phyloP scores from a whole-genome alignment of 2,797 vertebrate species.

The Chrysocyon brachyurus region DNA sequence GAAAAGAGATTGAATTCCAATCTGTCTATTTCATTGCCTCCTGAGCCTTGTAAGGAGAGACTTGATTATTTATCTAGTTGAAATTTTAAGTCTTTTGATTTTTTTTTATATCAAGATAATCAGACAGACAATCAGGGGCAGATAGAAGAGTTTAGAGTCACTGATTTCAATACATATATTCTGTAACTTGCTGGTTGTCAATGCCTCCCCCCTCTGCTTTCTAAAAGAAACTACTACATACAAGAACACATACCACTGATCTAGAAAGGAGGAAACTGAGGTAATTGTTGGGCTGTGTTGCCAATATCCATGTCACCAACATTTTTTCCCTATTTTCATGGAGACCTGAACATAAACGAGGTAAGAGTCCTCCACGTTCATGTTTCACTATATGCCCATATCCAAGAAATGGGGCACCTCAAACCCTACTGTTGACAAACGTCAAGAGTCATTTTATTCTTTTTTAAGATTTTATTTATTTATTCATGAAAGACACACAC shows the following conservation, averaged over 20 bases:
- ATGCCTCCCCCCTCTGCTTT: background rate
- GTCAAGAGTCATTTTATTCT: background rate
- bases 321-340: slow-evolving; percentile 34
- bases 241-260: background rate
- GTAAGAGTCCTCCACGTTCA: background rate
- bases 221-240: background rate
- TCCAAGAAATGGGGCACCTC: background rate
- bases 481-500: too few species aligned
- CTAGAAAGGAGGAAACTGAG: background rate
- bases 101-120: background rate
- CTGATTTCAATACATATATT: background rate
- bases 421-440: background rate
- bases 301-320: background rate
- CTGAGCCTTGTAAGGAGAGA: background rate
- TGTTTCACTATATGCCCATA: background rate
- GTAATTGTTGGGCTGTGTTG: background rate
- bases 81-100: background rate
- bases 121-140: background rate
- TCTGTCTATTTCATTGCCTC: background rate
- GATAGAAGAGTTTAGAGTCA: background rate
- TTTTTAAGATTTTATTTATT: too few species aligned
- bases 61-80: background rate
- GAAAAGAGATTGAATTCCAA: background rate
- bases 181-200: background rate
- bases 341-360: background rate